Percentiles rank a stretch among this genome's conserved stretches.
Conservation (phyloP, 2,797 vertebrate species). For the Hemibagrus guttatus region DNA sequence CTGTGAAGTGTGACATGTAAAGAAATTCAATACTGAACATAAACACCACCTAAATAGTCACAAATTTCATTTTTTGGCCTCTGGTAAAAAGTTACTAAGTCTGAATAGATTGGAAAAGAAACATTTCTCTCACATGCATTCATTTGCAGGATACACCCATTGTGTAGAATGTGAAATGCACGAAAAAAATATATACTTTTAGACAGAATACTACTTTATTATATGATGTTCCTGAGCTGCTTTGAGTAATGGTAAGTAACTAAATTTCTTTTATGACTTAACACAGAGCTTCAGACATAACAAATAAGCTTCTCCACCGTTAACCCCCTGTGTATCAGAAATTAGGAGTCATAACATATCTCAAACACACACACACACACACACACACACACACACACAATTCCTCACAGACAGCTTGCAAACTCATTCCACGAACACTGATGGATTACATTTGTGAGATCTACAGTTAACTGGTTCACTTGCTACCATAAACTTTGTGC, state of each 20-base stretch:
- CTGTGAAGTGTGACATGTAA: no score
- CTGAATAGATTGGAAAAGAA: no score
- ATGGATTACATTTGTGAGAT: neutral
- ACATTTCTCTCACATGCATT: neutral
- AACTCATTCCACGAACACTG: neutral
- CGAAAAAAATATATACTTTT: neutral
- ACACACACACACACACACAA: neutral
- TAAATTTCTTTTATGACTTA: neutral
- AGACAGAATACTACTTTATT: neutral
- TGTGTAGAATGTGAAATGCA: neutral
- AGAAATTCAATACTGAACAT: no score
- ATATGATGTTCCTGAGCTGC: neutral
- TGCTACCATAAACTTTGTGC: neutral
- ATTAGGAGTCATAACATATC: neutral
- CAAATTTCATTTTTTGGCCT: no score
- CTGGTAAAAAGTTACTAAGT: no score
- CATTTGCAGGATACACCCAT: neutral
- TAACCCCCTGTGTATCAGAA: neutral
- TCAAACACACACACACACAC: neutral
- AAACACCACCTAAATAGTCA: no score
- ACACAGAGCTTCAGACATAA: neutral
- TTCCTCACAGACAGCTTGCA: neutral
- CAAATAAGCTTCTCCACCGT: neutral
- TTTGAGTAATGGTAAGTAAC: neutral
- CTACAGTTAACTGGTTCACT: neutral